These are phyloP conservation scores for Incurvaria masculella DNA, from an alignment of 2,888 invertebrate species.

Conservation along the genomic window DNA sequence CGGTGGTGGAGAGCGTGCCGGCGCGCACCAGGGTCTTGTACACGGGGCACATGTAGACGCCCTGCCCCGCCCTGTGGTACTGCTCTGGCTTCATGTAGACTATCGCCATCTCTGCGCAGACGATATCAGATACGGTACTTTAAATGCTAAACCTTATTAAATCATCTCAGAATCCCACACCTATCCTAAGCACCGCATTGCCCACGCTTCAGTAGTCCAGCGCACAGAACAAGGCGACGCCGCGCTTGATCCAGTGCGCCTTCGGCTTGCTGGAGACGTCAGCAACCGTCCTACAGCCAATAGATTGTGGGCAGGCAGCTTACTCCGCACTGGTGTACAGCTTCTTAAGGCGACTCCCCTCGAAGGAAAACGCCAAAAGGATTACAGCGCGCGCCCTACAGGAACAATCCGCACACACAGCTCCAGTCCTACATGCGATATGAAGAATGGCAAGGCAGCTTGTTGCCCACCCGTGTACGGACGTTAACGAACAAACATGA, in stretches of 20 bases:
- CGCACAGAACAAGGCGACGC: conserved; percentile 75
- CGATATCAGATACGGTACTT: too few relatives aligned
- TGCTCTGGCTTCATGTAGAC: conserved; percentile 69
- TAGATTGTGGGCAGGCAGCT: too few relatives aligned
- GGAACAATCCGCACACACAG: conserved; percentile 63
- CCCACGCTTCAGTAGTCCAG: conserved; percentile 56
- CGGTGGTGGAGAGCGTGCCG: conserved; percentile 74
- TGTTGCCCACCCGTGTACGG: too few relatives aligned
- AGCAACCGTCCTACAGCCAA: too few relatives aligned
- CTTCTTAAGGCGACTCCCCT: conserved; percentile 64
- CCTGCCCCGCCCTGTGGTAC: conserved; percentile 45
- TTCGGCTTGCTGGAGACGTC: conserved; percentile 61
- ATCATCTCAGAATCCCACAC: too few relatives aligned
- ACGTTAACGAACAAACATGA: too few relatives aligned
- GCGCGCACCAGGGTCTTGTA: conserved; percentile 76
- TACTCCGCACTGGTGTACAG: conserved; percentile 64
- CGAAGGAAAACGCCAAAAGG: conserved; percentile 43
- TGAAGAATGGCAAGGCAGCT: too few relatives aligned
- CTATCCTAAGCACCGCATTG: too few relatives aligned
- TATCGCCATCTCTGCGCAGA: conserved; percentile 60
- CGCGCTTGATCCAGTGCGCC: conserved; percentile 74
- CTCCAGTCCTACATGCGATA: conserved; percentile 61
- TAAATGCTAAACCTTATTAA: too few relatives aligned
- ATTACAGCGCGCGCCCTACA: conserved; percentile 81
- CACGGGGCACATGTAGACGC: conserved; percentile 66